Base-by-base conservation (phyloP, 2,113 vertebrate species). In the Hiodon tergisus region DNA sequence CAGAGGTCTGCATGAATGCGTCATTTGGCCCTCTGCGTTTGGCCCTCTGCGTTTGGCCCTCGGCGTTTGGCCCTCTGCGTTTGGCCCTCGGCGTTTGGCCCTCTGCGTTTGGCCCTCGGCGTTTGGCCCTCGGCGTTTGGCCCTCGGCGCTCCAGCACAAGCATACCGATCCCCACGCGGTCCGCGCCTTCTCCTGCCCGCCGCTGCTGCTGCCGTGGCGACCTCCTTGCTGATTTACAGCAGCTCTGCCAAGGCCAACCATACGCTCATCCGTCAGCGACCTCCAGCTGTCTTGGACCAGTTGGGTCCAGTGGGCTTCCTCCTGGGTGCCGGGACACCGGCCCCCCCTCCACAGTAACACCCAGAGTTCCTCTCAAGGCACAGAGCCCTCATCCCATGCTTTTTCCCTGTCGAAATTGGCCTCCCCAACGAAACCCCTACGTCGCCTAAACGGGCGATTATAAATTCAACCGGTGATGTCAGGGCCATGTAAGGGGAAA, bases 181-280 rank as follows among this genome's bases (percentile, higher is more conserved):
- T 31, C 53, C 31, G 10, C 17, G 14, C 4, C 63, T 57, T 16
- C 63, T 67, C 53, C 31, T 58, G 61, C 52, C 55, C 11, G 57
- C 16, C 31, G 13, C 59, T 31, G 13, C 69, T 57, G 52, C 62
- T 54, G 54, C 61, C 16, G 17, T 70, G 66, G 61, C 83, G 81
- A 83, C 78, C 77, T 83, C 84, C 74, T 82, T 82, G 77, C 79
- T 82, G 81, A 81, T 72, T 81, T 67, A 75, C 80, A 80, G 78
- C 82, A 81, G 78, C 77, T 83, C 78, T 47, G 71, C 59, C 79
- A 78, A 79, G 84, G 83, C 80, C 78, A 87, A 79, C 59, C 57
- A 78, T 83, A 71, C 51, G 80, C 77, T 81, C 78, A 76, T 66
- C 59, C 78, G 76, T 73, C 81, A 82, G 74, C 76, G 82, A 71